A percentile compares a stretch with the other conserved stretches of the same genome.
Conservation (phyloP, 2,113 vertebrate genomes). For the Lagenorhynchus albirostris region DNA sequence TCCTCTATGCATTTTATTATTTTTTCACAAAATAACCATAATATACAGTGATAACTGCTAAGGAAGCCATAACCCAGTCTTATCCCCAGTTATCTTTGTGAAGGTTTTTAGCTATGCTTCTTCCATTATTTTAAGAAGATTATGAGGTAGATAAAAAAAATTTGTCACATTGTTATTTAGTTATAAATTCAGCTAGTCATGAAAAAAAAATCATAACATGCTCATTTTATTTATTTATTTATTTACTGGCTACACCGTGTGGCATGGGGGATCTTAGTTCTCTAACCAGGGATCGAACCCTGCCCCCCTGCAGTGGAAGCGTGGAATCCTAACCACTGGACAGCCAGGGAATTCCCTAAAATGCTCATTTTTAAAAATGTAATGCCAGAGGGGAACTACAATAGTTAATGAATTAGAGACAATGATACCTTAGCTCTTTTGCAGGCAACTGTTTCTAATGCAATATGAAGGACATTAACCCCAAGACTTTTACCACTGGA, state of each 20-base stretch:
- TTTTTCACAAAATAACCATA: not conserved
- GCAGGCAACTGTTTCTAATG: conserved; percentile 9
- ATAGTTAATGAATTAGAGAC: not conserved
- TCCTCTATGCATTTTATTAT: not conserved
- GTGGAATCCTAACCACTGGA: not conserved
- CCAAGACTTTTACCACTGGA: not conserved
- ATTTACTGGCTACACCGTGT: not conserved
- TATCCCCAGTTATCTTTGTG: not conserved
- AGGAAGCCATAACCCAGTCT: not conserved
- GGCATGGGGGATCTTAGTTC: not conserved
- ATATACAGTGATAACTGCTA: not conserved
- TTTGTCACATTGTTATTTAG: not conserved
- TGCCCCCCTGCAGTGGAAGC: not conserved
- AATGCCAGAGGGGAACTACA: not conserved
- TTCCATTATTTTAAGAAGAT: not conserved
- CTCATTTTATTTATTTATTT: not conserved
- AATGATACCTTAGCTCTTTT: not conserved
- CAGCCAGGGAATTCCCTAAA: not conserved
- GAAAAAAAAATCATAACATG: not conserved
- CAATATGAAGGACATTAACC: not conserved
- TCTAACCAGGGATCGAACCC: not conserved
- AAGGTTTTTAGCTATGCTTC: not conserved
- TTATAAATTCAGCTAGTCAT: not conserved
- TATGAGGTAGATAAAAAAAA: not conserved
- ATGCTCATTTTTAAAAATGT: not conserved